Percentiles rank a stretch among this genome's conserved stretches.
Evolutionary conservation across 2,888 invertebrate species (phyloP).

Genomic region (Chirona hameri): DNA sequence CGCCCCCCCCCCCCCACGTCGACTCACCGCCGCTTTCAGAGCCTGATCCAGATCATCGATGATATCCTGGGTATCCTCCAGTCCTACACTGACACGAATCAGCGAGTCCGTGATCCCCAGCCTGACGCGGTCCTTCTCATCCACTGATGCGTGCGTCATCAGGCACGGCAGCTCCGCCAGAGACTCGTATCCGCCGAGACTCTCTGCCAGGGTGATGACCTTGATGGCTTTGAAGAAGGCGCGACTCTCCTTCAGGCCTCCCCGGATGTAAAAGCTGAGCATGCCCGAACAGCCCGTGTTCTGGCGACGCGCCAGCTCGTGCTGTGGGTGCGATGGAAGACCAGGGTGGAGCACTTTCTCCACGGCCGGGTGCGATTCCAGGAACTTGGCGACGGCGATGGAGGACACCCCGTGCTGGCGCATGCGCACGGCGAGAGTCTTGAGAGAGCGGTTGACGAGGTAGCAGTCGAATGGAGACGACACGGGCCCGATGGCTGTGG

Average conservation of each 20-base stretch:
- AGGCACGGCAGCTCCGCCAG: constrained; percentile 87
- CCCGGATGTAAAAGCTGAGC: constrained; percentile 81
- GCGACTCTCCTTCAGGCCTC: constrained; percentile 65
- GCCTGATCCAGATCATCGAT: constrained; percentile 79
- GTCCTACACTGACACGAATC: constrained; percentile 81
- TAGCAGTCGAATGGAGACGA: constrained; percentile 97
- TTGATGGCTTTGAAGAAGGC: constrained; percentile 69
- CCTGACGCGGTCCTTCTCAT: constrained; percentile 63
- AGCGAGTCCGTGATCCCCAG: constrained; percentile 80
- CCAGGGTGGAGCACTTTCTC: constrained; percentile 80
- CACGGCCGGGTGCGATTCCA: constrained; percentile 75
- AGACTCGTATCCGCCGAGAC: constrained; percentile 92
- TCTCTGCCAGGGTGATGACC: constrained; percentile 84
- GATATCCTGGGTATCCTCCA: constrained; percentile 83
- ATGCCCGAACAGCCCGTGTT: constrained; percentile 86
- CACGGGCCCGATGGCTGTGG: constrained; percentile 71
- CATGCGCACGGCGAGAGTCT: constrained; percentile 91
- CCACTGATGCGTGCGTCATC: constrained; percentile 95
- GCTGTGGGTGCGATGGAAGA: constrained; percentile 79
- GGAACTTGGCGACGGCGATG: constrained; percentile 70
- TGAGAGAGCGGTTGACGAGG: constrained; percentile 85
- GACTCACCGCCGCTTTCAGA: constrained; percentile 48
- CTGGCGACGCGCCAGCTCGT: constrained; percentile 73
- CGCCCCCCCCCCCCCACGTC: too few species aligned
- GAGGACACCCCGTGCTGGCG: constrained; percentile 77